Evolutionary conservation across 2,113 vertebrate genomes (phyloP), one percentile per base, ranked within the genome.

Genomic region (Caloenas nicobarica): DNA sequence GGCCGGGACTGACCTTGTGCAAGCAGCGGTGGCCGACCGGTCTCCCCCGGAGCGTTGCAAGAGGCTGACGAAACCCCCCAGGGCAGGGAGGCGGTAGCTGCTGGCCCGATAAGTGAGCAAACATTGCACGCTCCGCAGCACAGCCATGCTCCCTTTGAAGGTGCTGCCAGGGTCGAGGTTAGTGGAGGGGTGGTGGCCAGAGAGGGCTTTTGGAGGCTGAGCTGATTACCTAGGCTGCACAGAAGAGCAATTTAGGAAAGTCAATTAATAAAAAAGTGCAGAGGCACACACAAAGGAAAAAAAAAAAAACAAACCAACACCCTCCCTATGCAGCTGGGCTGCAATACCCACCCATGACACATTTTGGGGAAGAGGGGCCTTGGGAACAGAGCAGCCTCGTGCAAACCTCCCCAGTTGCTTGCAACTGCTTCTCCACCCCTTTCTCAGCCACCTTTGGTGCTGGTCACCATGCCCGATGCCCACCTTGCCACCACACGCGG

Each of bases 71-170:
- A 97, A 96, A 94, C 88, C 85, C 81, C 92, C 91, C 91, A 83
- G 36, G 83, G 93, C 91, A 28, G 89, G 82, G 82, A 82, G 93
- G 94, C 14, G 28, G 80, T 29, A 73, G 95, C 90, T 72, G 93
- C 80, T 71, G 23, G 33, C 82, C 81, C 89, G 82, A 85, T 83
- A 94, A 3, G 34, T 21, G 82, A 97, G 95, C 95, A 95, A 97
- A 97, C 95, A 97, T 97, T 97, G 96, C 97, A 94, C 1, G 34
- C 89, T 90, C 66, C 66, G 90, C 93, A 96, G 96, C 96, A 96
- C 74, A 64, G 83, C 84, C 86, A 90, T 95, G 85, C n/a, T 96
- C 62, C 80, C 97, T 97, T 97, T 97, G 97, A 97, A 96, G 96
- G 88, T 91, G 92, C 92, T 96, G 94, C 96, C 95, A 94, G 95